Evolutionary conservation across 37 sponge, comb jelly and placozoan species (phyloP).

Genomic region (Cladorhizidae sp.): DNA sequence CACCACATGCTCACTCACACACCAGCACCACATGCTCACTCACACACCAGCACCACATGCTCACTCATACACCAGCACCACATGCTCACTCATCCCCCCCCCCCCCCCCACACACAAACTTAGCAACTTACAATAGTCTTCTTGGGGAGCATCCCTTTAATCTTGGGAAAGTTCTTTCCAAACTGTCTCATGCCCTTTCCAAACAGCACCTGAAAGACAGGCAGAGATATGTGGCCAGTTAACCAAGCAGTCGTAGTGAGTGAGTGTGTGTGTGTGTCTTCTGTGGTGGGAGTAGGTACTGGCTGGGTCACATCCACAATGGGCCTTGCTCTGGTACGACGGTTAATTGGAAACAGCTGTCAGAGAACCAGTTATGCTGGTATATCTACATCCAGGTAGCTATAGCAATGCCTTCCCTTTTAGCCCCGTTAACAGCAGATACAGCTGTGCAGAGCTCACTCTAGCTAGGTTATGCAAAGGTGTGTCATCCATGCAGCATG

Average conservation of each 20-base stretch:
- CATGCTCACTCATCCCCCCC: not conserved
- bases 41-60: not conserved
- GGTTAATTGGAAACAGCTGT: too few relatives aligned
- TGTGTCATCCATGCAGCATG: too few relatives aligned
- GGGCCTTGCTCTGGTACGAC: too few relatives aligned
- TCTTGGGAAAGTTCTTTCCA: constrained; percentile 85
- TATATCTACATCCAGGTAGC: too few relatives aligned
- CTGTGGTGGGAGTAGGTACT: not conserved
- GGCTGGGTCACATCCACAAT: too few relatives aligned
- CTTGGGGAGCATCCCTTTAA: constrained; percentile 70
- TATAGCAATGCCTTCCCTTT: too few relatives aligned
- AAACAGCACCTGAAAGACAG: constrained; percentile 63
- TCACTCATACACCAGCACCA: not conserved
- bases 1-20: not conserved
- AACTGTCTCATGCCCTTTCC: constrained; percentile 81
- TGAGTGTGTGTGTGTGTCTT: constrained; percentile 34
- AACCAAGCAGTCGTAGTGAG: not conserved
- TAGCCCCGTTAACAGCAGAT: too few relatives aligned
- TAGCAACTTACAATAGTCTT: constrained; percentile 59
- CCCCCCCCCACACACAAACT: not conserved
- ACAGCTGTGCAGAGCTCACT: too few relatives aligned
- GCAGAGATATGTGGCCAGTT: not conserved
- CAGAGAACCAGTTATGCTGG: too few relatives aligned
- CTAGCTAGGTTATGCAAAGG: too few relatives aligned
- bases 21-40: not conserved